Evolutionary conservation across 2,113 vertebrate species (phyloP).

Genomic region (Lophotis ruficrista): DNA sequence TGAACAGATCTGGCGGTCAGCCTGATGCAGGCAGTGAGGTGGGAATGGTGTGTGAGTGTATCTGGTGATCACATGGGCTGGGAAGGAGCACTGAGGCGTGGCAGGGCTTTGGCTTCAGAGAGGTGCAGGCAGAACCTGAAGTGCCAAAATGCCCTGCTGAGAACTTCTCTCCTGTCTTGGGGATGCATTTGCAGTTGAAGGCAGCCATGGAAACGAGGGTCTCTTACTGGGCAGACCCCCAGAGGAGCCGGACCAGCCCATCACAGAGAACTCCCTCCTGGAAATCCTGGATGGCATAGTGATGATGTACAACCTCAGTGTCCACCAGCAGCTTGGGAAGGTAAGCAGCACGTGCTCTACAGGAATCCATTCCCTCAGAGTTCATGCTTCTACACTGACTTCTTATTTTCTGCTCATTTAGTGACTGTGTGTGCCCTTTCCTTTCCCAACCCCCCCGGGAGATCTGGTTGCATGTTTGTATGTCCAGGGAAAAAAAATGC

Average conservation of each 20-base stretch:
- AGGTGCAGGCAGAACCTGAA: not conserved
- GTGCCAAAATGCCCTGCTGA: not conserved
- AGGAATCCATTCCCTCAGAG: not conserved
- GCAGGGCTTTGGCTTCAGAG: not conserved
- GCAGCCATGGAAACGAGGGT: slow-evolving; percentile 90
- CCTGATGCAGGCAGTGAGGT: not conserved
- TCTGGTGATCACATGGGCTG: not conserved
- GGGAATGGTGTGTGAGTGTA: not conserved
- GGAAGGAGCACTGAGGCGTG: not conserved
- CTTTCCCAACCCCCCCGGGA: fast-evolving
- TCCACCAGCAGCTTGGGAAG: slow-evolving; percentile 98
- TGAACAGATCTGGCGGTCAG: not conserved
- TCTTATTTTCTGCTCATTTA: not conserved
- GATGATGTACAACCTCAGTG: slow-evolving; percentile 99
- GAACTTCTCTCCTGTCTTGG: not conserved
- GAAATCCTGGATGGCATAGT: slow-evolving; percentile 92
- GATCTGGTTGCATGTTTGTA: not conserved
- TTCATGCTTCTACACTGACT: not conserved
- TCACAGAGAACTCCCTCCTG: slow-evolving; percentile 93
- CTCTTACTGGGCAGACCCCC: slow-evolving; percentile 91
- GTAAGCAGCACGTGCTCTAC: slow-evolving; percentile 50
- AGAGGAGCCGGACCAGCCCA: slow-evolving; percentile 87
- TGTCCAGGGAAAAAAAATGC: not conserved
- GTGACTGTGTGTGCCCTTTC: not conserved
- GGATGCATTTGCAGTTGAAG: slow-evolving; percentile 83